These are phyloP conservation scores for Drosophila nr. perissopoda DNA, from an alignment of 2,888 invertebrate genomes.

Conservation along the genomic window DNA sequence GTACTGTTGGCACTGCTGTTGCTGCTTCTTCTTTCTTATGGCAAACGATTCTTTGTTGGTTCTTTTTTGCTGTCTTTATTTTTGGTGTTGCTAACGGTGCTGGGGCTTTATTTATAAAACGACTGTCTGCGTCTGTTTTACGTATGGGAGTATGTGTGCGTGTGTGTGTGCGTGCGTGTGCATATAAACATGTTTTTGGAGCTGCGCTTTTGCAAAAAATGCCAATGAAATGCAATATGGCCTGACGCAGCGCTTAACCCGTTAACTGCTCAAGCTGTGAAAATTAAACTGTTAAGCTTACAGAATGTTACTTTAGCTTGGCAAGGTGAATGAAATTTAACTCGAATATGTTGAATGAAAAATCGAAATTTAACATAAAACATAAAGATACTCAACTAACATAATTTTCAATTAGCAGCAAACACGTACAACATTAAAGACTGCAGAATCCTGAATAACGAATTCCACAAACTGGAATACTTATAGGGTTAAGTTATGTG, in stretches of 20 bases:
- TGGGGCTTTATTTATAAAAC: slow-evolving; percentile 58
- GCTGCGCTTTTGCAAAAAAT: slow-evolving; percentile 73
- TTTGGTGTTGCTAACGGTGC: slow-evolving; percentile 74
- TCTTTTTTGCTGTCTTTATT: slow-evolving; percentile 44
- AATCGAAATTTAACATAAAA: neutral
- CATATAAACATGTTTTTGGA: slow-evolving; percentile 58
- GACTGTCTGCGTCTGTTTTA: slow-evolving; percentile 5
- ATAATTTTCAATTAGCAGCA: neutral
- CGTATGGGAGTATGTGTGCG: neutral
- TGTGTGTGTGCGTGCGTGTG: slow-evolving; percentile 27
- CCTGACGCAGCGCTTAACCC: slow-evolving; percentile 66
- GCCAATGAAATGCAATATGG: slow-evolving; percentile 66
- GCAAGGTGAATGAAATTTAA: neutral
- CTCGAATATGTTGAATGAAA: neutral
- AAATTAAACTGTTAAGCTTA: slow-evolving; percentile 9
- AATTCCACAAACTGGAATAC: slow-evolving; percentile 22
- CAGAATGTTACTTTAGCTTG: neutral
- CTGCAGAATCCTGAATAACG: slow-evolving; percentile 1
- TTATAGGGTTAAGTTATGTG: slow-evolving; percentile 47
- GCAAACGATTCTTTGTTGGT: slow-evolving; percentile 38
- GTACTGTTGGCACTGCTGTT: slow-evolving; percentile 29
- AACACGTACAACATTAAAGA: slow-evolving; percentile 5
- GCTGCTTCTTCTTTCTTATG: slow-evolving; percentile 18
- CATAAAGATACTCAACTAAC: neutral
- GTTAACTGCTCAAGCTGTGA: slow-evolving; percentile 14